Evolutionary conservation across 2,888 invertebrate species (phyloP).

Genomic region (Ornithoptera priamus): DNA sequence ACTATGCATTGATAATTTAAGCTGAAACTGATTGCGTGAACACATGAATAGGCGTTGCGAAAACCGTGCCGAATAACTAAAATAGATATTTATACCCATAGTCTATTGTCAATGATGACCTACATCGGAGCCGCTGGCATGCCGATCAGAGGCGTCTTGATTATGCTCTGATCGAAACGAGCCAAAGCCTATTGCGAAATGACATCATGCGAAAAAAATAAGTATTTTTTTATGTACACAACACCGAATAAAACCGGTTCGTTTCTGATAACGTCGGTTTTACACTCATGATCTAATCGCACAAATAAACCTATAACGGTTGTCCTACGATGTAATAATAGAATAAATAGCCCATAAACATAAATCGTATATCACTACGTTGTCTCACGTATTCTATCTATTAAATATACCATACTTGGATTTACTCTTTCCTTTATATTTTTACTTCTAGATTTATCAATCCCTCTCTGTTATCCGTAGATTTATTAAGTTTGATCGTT

Average conservation of each 20-base stretch:
- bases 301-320: constrained; percentile 2
- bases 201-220: constrained; percentile 23
- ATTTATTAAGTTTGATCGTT: too few relatives aligned
- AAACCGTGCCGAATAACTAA: constrained; percentile 16
- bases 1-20: neutral
- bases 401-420: neutral
- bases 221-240: constrained; percentile 2
- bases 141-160: constrained; percentile 26
- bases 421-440: neutral
- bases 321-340: neutral
- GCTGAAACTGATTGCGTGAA: constrained; percentile 6
- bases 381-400: constrained; percentile 2
- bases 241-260: neutral
- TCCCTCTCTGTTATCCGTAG: neutral
- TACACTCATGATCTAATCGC: constrained; percentile 8
- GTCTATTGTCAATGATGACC: constrained; percentile 32
- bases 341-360: neutral
- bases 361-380: neutral
- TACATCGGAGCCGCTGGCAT: constrained; percentile 27
- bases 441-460: neutral
- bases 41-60: constrained; percentile 16
- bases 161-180: constrained; percentile 24
- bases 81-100: constrained; percentile 20
- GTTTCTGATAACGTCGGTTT: constrained; percentile 1
- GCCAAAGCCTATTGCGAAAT: constrained; percentile 26